Conservation (phyloP, 37 sponge, comb jelly and placozoan genomes). For the Corticium candelabrum region DNA sequence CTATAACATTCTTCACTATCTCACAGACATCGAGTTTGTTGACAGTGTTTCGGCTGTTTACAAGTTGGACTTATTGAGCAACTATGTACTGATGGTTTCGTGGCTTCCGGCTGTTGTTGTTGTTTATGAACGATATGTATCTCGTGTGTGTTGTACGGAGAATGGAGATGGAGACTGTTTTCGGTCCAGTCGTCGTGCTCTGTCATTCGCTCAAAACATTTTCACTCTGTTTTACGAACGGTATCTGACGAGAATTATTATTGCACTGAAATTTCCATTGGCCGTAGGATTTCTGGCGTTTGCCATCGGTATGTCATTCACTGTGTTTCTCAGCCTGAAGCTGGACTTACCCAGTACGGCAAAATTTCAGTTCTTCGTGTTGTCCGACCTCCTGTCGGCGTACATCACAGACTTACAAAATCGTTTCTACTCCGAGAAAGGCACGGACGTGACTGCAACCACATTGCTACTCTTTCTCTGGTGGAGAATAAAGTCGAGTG, state of each 20-base stretch:
- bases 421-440: neutral
- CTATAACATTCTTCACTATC: neutral
- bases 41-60: neutral
- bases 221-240: neutral
- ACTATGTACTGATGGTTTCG: neutral
- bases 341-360: neutral
- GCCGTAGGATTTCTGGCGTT: neutral
- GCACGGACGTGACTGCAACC: neutral
- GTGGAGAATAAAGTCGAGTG: neutral
- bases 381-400: neutral
- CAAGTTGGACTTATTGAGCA: neutral
- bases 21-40: neutral
- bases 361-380: neutral
- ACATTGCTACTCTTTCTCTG: neutral
- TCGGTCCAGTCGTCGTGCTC: neutral
- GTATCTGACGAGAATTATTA: neutral
- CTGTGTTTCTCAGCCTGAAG: neutral
- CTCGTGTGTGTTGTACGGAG: neutral
- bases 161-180: neutral
- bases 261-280: neutral
- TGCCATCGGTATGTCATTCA: neutral
- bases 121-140: neutral
- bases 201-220: neutral
- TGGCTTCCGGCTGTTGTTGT: neutral
- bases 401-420: neutral